Evolutionary conservation across 2,888 invertebrate species (phyloP).

Genomic region (Agelastica alni): DNA sequence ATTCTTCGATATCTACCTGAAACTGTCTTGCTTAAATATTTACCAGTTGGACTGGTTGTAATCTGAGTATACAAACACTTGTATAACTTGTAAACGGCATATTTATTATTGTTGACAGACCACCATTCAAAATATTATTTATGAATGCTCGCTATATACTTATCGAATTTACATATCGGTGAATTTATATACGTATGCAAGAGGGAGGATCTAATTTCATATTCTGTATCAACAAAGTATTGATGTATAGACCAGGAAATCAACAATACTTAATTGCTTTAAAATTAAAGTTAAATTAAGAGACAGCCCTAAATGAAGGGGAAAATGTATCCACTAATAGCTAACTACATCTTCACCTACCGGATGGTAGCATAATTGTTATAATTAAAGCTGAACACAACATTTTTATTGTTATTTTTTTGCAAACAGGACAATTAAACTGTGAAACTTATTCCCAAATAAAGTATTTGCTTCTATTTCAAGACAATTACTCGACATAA

Average conservation of each 20-base stretch:
- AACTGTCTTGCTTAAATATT: conserved; percentile 41
- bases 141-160: conserved; percentile 32
- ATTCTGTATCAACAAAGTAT: conserved; percentile 29
- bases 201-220: conserved; percentile 31
- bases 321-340: too few relatives aligned
- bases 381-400: too few relatives aligned
- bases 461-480: too few relatives aligned
- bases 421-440: too few relatives aligned
- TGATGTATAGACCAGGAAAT: conserved; percentile 9
- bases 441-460: too few relatives aligned
- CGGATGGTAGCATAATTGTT: too few relatives aligned
- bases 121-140: conserved; percentile 40
- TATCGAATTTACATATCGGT: conserved; percentile 32
- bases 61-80: conserved; percentile 45
- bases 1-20: conserved; percentile 35
- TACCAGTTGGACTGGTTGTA: conserved; percentile 43
- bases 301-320: too few relatives aligned
- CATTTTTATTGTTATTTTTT: too few relatives aligned
- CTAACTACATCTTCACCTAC: too few relatives aligned
- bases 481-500: too few relatives aligned
- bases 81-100: conserved; percentile 31
- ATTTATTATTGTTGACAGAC: conserved; percentile 46
- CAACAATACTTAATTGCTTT: too few relatives aligned
- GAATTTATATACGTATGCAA: conserved; percentile 14
- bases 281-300: too few relatives aligned